Evolutionary conservation across 1,140 invertebrate species (phyloP).

Genomic region (Diabrotica virgifera): DNA sequence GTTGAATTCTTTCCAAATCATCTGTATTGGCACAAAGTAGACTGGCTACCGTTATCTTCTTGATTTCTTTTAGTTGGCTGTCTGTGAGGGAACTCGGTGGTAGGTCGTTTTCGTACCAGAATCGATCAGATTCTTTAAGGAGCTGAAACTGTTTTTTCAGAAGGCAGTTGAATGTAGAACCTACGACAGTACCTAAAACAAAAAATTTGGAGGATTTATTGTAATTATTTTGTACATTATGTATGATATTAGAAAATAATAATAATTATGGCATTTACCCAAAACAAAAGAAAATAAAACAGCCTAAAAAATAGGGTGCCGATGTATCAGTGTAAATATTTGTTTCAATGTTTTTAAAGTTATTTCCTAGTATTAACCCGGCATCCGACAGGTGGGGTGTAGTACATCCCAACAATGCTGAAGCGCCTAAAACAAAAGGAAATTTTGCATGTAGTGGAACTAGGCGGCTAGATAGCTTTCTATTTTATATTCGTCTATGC

Average conservation of each 20-base stretch:
- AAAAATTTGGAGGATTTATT: not conserved
- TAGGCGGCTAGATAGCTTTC: too few species aligned
- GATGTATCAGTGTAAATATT: too few species aligned
- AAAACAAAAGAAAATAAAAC: too few species aligned
- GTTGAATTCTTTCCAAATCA: slow-evolving; percentile 63
- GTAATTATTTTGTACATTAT: not conserved
- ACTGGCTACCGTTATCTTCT: slow-evolving; percentile 77
- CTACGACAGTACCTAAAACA: slow-evolving; percentile 62
- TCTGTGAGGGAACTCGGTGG: slow-evolving; percentile 80
- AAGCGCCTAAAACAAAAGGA: too few species aligned
- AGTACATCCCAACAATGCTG: too few species aligned
- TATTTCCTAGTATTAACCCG: too few species aligned
- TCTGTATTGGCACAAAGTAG: slow-evolving; percentile 82
- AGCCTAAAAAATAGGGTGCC: too few species aligned
- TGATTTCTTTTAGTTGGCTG: slow-evolving; percentile 83
- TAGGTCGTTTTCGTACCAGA: slow-evolving; percentile 95
- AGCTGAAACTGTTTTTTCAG: slow-evolving; percentile 76
- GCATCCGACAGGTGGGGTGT: too few species aligned
- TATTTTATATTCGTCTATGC: too few species aligned
- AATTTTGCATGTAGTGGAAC: too few species aligned
- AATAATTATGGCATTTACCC: too few species aligned
- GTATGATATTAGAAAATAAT: not conserved
- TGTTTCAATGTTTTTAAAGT: too few species aligned
- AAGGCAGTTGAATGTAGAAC: slow-evolving; percentile 84
- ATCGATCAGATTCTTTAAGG: slow-evolving; percentile 79